These are phyloP conservation scores for Ceraclea dissimilis DNA, from an alignment of 2,888 invertebrate genomes.

Conservation along the genomic window DNA sequence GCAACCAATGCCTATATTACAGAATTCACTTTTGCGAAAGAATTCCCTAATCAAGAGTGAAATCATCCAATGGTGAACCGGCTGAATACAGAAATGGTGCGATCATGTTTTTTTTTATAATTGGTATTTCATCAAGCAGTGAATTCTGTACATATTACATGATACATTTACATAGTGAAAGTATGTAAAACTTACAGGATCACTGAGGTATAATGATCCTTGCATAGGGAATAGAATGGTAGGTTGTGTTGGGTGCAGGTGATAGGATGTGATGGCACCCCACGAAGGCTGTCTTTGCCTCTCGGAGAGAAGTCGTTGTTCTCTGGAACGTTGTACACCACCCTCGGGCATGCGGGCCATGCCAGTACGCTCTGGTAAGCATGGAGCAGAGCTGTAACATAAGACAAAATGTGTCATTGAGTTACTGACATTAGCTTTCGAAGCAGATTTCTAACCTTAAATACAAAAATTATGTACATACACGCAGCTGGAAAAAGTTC, in stretches of 20 bases:
- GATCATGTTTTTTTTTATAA: too few relatives aligned
- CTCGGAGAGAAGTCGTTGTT: conserved; percentile 87
- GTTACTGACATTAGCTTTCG: background rate
- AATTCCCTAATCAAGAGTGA: too few relatives aligned
- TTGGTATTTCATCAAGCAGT: too few relatives aligned
- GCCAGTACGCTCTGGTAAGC: conserved; percentile 42
- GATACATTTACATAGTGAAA: too few relatives aligned
- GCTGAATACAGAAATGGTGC: too few relatives aligned
- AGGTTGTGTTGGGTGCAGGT: conserved; percentile 58
- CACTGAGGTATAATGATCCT: conserved; percentile 69
- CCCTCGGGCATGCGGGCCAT: conserved; percentile 28
- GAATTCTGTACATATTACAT: too few relatives aligned
- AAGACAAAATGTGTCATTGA: background rate
- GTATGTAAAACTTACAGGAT: background rate
- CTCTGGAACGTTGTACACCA: conserved; percentile 62
- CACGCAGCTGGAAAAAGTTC: conserved; percentile 44
- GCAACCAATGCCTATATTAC: too few relatives aligned
- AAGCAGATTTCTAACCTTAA: background rate
- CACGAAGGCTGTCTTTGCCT: conserved; percentile 84
- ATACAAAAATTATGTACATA: background rate
- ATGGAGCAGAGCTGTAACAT: conserved; percentile 30
- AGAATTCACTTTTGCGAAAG: too few relatives aligned
- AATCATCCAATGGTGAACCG: too few relatives aligned
- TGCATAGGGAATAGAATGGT: conserved; percentile 87
- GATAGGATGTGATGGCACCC: conserved; percentile 93